These are phyloP conservation scores for Bombylius major DNA, from an alignment of 2,888 invertebrate genomes.

Conservation along the genomic window DNA sequence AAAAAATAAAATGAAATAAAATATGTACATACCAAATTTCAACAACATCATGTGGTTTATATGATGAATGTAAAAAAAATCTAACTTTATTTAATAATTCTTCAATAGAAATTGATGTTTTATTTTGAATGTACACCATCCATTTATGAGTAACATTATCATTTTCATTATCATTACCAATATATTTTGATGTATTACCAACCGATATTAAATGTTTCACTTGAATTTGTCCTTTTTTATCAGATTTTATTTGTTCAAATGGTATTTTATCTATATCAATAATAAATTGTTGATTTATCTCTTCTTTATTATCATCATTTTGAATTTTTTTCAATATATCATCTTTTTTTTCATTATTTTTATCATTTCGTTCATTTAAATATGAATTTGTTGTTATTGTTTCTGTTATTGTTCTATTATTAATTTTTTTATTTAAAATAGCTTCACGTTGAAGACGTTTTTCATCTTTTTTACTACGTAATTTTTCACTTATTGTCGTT, in stretches of 20 bases:
- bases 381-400: too few relatives aligned
- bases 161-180: conserved; percentile 54
- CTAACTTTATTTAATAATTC: conserved; percentile 58
- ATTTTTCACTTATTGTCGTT: conserved; percentile 25
- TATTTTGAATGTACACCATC: conserved; percentile 75
- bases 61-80: conserved; percentile 74
- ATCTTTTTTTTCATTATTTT: too few relatives aligned
- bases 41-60: conserved; percentile 74
- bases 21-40: conserved; percentile 52
- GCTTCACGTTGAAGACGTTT: not conserved
- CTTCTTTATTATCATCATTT: too few relatives aligned
- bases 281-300: too few relatives aligned
- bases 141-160: conserved; percentile 69
- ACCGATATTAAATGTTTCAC: conserved; percentile 43
- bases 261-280: too few relatives aligned
- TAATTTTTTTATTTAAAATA: not conserved
- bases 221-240: conserved; percentile 40
- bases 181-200: conserved; percentile 72
- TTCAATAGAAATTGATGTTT: conserved; percentile 46
- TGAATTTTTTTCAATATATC: too few relatives aligned
- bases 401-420: too few relatives aligned
- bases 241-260: not conserved
- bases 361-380: too few relatives aligned
- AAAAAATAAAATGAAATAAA: not conserved
- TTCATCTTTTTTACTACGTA: not conserved